Evolutionary conservation across 2,113 vertebrate genomes (phyloP).

Genomic region (Etia nguti): DNA sequence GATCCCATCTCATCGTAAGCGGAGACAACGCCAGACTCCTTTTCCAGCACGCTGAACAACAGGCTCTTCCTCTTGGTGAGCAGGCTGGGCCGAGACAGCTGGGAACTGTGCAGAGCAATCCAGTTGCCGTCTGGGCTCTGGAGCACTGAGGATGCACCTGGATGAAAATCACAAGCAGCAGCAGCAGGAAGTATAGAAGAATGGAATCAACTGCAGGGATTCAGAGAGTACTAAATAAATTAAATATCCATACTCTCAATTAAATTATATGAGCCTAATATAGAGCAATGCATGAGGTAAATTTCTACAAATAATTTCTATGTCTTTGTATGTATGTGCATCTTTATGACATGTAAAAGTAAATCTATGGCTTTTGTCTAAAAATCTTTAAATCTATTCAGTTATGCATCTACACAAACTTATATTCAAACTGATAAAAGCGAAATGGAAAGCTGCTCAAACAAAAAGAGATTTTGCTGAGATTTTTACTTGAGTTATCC

Average conservation of each 20-base stretch:
- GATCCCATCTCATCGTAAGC: conserved; percentile 92
- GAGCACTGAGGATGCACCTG: conserved; percentile 79
- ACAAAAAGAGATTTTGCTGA: neutral
- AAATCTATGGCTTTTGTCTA: neutral
- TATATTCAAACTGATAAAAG: neutral
- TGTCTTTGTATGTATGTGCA: neutral
- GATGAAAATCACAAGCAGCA: neutral
- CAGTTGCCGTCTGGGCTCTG: conserved; percentile 94
- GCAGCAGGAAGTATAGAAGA: neutral
- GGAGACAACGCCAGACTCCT: conserved; percentile 80
- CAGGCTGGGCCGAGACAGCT: conserved; percentile 77
- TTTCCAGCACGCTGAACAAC: conserved; percentile 83
- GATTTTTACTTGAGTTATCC: conserved; percentile 82
- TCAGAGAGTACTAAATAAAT: neutral
- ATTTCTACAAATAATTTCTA: neutral
- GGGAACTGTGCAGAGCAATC: conserved; percentile 83
- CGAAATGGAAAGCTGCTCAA: neutral
- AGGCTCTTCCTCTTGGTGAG: conserved; percentile 86
- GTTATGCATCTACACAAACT: neutral
- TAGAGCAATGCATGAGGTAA: neutral
- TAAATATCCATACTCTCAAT: neutral
- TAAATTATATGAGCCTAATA: neutral
- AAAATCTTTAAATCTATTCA: neutral
- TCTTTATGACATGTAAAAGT: neutral
- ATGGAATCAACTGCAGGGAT: neutral